Evolutionary conservation across 2,113 vertebrate species (phyloP).

Genomic region (Castor canadensis): DNA sequence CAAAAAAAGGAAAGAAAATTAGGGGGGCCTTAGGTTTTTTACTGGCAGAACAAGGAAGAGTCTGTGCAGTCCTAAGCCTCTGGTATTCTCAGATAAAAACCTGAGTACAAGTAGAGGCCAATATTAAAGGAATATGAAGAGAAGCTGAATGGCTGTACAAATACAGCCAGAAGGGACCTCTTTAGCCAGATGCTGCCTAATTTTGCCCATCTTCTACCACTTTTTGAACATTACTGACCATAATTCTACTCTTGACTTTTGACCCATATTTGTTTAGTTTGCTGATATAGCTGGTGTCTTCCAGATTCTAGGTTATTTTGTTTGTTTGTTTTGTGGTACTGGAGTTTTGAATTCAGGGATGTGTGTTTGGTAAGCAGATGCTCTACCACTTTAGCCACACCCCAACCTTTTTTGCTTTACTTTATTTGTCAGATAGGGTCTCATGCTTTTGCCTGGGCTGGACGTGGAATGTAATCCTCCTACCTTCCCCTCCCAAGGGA

Average conservation of each 20-base stretch:
- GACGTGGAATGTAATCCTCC: too few relatives aligned
- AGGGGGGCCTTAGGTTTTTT: neutral
- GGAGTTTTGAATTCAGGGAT: too few relatives aligned
- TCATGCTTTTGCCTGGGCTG: too few relatives aligned
- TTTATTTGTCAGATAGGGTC: too few relatives aligned
- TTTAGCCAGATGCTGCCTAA: neutral
- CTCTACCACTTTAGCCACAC: too few relatives aligned
- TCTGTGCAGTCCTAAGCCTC: too few relatives aligned
- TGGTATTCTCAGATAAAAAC: neutral
- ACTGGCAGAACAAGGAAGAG: neutral
- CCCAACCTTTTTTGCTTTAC: too few relatives aligned
- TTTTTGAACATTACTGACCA: neutral
- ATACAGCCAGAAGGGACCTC: neutral
- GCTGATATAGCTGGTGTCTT: neutral
- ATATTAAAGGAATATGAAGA: neutral
- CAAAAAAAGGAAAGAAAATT: too few relatives aligned
- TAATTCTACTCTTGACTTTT: neutral
- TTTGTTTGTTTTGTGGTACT: too few relatives aligned
- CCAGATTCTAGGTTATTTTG: neutral
- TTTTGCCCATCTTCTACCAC: neutral
- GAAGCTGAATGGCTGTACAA: neutral
- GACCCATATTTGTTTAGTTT: neutral
- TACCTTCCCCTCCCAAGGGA: too few relatives aligned
- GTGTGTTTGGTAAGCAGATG: too few relatives aligned
- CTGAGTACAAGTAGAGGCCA: neutral